Evolutionary conservation across 1,140 invertebrate genomes (phyloP), one percentile per base, ranked within the genome.

Genomic region (Venturia canescens): DNA sequence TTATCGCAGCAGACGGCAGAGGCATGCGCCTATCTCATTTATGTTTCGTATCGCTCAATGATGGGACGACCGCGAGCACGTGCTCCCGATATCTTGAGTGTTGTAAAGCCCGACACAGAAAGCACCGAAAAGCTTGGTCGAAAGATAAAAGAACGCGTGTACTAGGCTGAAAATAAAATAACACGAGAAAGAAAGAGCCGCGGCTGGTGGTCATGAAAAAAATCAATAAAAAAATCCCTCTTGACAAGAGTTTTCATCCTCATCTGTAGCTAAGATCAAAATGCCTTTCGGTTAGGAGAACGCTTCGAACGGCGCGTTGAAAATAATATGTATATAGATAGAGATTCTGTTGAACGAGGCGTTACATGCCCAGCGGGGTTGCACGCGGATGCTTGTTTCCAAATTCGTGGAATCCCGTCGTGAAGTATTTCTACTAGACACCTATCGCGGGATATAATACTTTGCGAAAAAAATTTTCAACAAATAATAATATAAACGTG

Each of bases 401-500:
- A 57, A 83, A 80, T 83, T 83, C 82, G 63, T 60, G 78, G 82
- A 83, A 83, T 80, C 78, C 67, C 72, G 66, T 76, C 81, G 78
- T 70, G 72, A 50, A 48, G 38, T 71, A 71, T 75, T 76, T 50
- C 50, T 74, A 53, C 50, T 29, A 44, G 38, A 44, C 38, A 9
- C 60, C 38, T 48, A 81, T 21, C 78, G 74, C 15, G 29, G 18
- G 11, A 71, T 74, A 74, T 60, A 80, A 74, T 60, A 80, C 53
- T 80, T 67, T 48, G 74, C 50, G 48, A 26, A 23, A 63, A 66
- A 71, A 44, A n/a, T n/a, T n/a, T n/a, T n/a, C n/a, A 38, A 78
- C 60, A 7, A 44, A 48, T 53, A 60, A 53, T 44, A 44, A 44
- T 34, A 7, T 50, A 53, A 34, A 66, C 44, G 31, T 80, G n/a